A percentile compares a stretch with the other conserved stretches of the same genome.
phyloP scores from a whole-genome alignment of 2,797 vertebrate genomes.

The Gouania willdenowi region DNA sequence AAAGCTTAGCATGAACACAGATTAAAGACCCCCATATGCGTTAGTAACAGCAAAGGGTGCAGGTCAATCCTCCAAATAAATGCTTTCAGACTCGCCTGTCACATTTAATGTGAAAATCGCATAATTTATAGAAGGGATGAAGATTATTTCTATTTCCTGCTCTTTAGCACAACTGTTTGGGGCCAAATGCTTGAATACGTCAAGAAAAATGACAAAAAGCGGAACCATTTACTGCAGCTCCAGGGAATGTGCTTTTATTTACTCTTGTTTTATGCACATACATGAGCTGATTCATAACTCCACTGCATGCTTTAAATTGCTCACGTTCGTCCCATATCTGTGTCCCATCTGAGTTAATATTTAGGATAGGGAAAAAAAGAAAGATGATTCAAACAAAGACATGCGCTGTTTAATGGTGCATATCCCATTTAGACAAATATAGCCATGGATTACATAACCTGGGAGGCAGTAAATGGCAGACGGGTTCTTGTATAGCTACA shows the following conservation, averaged over 20 bases:
- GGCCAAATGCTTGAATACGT: neutral
- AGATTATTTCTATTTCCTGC: conserved; percentile 25
- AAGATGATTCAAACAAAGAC: conserved; percentile 49
- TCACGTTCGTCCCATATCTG: conserved; percentile 12
- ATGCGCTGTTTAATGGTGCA: conserved; percentile 62
- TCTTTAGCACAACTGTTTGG: conserved; percentile 1
- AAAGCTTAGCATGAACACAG: conserved; percentile 34
- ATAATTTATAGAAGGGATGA: conserved; percentile 11
- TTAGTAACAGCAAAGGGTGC: conserved; percentile 43
- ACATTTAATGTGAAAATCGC: conserved; percentile 33
- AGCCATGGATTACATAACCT: conserved; percentile 62
- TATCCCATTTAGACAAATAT: conserved; percentile 64
- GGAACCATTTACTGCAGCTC: neutral
- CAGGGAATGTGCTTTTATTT: neutral
- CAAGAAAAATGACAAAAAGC: neutral
- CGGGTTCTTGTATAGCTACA: conserved; percentile 26
- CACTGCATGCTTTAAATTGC: neutral
- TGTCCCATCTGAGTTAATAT: conserved; percentile 43
- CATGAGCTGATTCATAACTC: conserved; percentile 7
- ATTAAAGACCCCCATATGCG: conserved; percentile 62
- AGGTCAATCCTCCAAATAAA: conserved; percentile 57
- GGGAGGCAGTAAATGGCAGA: conserved; percentile 26
- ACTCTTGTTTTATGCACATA: neutral
- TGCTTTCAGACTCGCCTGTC: conserved; percentile 40
- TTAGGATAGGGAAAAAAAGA: conserved; percentile 45